Conservation (phyloP, 2,888 invertebrate species). For the Ecdyonurus torrentis region DNA sequence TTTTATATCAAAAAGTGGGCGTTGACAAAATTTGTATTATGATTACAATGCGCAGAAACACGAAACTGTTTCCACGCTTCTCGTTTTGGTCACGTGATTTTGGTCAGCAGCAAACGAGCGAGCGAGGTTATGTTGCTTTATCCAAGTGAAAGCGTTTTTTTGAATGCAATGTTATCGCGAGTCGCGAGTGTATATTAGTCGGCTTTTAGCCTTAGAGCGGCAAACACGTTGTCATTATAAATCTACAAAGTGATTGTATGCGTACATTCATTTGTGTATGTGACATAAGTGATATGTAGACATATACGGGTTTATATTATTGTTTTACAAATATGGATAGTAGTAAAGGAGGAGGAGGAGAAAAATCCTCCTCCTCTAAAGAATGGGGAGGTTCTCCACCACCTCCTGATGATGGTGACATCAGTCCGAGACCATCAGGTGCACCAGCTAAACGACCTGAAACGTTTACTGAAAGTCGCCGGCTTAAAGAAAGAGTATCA, state of each 20-base stretch:
- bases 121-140: no score
- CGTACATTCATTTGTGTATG: no score
- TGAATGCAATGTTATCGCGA: no score
- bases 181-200: no score
- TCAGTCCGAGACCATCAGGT: slow-evolving; percentile 12
- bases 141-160: not conserved
- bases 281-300: no score
- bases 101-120: not conserved
- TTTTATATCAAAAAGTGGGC: not conserved
- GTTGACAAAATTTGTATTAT: not conserved
- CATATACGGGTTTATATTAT: no score
- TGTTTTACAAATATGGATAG: not conserved
- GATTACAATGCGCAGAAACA: not conserved
- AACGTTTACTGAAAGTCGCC: slow-evolving; percentile 15
- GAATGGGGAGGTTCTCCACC: slow-evolving; percentile 38
- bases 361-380: slow-evolving; percentile 26
- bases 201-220: no score
- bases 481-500: slow-evolving; percentile 51
- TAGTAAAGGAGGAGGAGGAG: not conserved
- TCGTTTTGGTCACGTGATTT: not conserved
- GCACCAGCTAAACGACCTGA: slow-evolving; percentile 25
- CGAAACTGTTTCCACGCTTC: not conserved
- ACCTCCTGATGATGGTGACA: slow-evolving; percentile 14
- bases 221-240: no score
- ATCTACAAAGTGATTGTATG: no score